Evolutionary conservation across 2,888 invertebrate species (phyloP), one percentile per base, ranked within the genome.

Genomic region (Dicyrtoma fusca): DNA sequence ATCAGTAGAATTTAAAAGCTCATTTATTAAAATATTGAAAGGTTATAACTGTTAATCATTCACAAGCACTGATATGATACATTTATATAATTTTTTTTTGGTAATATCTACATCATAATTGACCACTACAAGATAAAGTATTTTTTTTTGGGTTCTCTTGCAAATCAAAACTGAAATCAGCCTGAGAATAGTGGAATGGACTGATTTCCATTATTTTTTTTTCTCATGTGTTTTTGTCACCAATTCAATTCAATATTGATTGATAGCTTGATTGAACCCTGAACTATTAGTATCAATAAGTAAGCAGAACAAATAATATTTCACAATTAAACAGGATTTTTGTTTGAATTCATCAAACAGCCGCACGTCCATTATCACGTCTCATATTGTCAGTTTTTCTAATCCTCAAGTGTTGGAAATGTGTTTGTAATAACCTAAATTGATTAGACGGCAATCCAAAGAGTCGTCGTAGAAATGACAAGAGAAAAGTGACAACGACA

Each of bases 371-470:
- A 34, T 34, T 34, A 34, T 34, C 34, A 34, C 34, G 8, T 34
- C 34, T 34, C 34, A 34, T 34, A 34, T 34, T 34, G 34, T 34
- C 19, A 19, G 11, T n/a, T 17, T 49, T 19, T 11, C 45, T 34
- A 34, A 34, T 34, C 34, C 34, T 34, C 34, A 34, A 34, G 34
- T 34, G 34, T 34, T 34, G 34, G 8, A 34, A 34, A 34, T 34
- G 34, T 17, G 34, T 61, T 61, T 42, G 26, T n/a, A 42, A 23
- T 61, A 61, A 61, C 61, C 61, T 61, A 61, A 61, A 61, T 61
- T 61, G 61, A 61, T 61, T 61, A 61, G 42, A 6, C 25, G 55
- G 21, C 19, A 21, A 21, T 34, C 55, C 17, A 55, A 13, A 17
- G 55, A 23, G 14, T n/a, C 2, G 34, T n/a, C n/a, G 19, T 8